Base-by-base conservation (phyloP, 2,797 vertebrate genomes). In the Pangasius macronema region DNA sequence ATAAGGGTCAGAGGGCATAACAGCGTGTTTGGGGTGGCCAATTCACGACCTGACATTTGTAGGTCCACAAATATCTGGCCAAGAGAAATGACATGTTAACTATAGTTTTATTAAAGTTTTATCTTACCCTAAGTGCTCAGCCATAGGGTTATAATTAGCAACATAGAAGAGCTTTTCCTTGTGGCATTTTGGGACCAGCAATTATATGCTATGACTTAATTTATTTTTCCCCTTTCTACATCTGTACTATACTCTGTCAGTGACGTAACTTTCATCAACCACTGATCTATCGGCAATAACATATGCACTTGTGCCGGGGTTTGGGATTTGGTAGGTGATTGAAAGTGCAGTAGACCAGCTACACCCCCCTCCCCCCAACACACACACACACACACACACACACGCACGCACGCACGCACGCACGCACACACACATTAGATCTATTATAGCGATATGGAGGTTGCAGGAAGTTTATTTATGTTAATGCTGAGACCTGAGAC, bases 401-500 rank as follows among this genome's bases (percentile, higher is more conserved):
- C 75, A 20, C n/a, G 22, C 6, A 10, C 6, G 5, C 24, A 27
- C 46, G 53, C 11, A 24, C 13, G 36, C 76, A 20, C 16, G 36
- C 30, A 76, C 14, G 20, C 8, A 3, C 76, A 22, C n/a, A 36
- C 7, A 11, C 3, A 11, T 33, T 5, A 20, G 20, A 59, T 59
- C 30, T 59, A 59, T 22, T 57, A 80, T 30, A 57, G 53, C 22
- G 30, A 59, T 39, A 36, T 27, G 22, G 30, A 13, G 53, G 3
- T 80, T 59, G 33, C 55, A 39, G 53, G 77, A 57, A 80, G 53
- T 80, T 39, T 80, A 80, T 80, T 80, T 80, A 33, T 79, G 51
- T 79, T 55, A 79, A 33, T 55, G 76, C 51, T 39, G 77, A 80
- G 77, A 80, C 20, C 33, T 24, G 33, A 80, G 77, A 59, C 22